Percentiles rank a stretch among this genome's conserved stretches.
These are phyloP conservation scores for Mellilla xanthometata DNA, from an alignment of 2,888 invertebrate genomes.

Conservation along the genomic window DNA sequence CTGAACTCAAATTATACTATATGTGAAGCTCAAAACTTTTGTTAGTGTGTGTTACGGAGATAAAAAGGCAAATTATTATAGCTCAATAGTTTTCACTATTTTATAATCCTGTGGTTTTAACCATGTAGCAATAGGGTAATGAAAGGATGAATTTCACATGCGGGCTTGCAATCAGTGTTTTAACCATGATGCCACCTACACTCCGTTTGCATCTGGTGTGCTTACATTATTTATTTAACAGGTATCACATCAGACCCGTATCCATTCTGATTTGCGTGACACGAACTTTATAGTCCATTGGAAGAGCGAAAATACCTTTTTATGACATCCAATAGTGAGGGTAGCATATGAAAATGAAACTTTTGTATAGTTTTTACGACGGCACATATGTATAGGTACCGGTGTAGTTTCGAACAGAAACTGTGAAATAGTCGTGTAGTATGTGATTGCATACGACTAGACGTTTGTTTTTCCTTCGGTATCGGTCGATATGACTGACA, in stretches of 20 bases:
- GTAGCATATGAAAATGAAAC: slow-evolving; percentile 22
- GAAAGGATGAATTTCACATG: slow-evolving; percentile 46
- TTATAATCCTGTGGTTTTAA: slow-evolving; percentile 5
- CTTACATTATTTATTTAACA: slow-evolving; percentile 25
- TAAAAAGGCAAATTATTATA: no score
- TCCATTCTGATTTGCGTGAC: slow-evolving; percentile 17
- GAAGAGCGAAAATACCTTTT: slow-evolving; percentile 24
- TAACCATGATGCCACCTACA: slow-evolving; percentile 23
- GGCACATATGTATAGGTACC: slow-evolving; percentile 1
- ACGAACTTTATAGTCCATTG: slow-evolving; percentile 15
- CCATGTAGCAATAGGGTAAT: slow-evolving; percentile 38
- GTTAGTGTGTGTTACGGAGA: no score
- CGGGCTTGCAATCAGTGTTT: slow-evolving; percentile 39
- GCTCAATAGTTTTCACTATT: no score
- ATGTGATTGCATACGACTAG: slow-evolving; percentile 26
- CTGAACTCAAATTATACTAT: no score
- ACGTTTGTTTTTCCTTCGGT: slow-evolving; percentile 46
- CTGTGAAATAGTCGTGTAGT: slow-evolving; percentile 20
- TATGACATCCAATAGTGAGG: slow-evolving; percentile 17
- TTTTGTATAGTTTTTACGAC: slow-evolving; percentile 17
- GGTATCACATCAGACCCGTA: slow-evolving; percentile 7
- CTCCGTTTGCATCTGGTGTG: slow-evolving; percentile 29
- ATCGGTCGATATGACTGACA: slow-evolving; percentile 50
- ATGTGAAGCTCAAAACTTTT: no score
- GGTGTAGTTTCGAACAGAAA: slow-evolving; percentile 18